Conservation (phyloP, 2,113 vertebrate genomes). For the Loxodonta africana region DNA sequence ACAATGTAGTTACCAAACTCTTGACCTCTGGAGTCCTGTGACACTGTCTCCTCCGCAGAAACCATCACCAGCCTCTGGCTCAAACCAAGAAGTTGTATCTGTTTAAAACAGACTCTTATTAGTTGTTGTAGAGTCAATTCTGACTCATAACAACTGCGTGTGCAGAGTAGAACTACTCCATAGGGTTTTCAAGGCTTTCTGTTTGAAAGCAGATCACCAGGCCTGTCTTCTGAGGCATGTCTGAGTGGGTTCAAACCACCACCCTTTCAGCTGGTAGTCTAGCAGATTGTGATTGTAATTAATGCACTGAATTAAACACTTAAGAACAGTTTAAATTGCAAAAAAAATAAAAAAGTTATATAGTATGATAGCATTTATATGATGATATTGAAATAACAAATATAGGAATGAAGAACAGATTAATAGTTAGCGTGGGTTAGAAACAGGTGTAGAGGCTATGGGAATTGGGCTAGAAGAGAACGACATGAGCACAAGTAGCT, state of each 20-base stretch:
- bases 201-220: too few relatives aligned
- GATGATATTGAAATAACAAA: not conserved
- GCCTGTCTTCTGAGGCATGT: not conserved
- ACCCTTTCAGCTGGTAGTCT: not conserved
- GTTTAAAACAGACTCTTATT: not conserved
- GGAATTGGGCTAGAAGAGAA: not conserved
- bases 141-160: not conserved
- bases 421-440: not conserved
- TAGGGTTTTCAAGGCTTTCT: too few relatives aligned
- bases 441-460: not conserved
- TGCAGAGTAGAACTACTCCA: too few relatives aligned
- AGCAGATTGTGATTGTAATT: not conserved
- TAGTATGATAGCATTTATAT: not conserved
- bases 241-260: not conserved
- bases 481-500: not conserved
- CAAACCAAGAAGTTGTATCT: not conserved
- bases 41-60: not conserved
- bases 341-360: not conserved
- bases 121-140: not conserved
- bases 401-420: not conserved
- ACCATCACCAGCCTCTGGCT: not conserved
- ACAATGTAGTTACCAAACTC: not conserved
- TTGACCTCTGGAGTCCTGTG: too few relatives aligned
- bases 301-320: not conserved
- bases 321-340: not conserved